Evolutionary conservation across 2,797 vertebrate genomes (phyloP), one percentile per base, ranked within the genome.

Genomic region (Falco biarmicus): DNA sequence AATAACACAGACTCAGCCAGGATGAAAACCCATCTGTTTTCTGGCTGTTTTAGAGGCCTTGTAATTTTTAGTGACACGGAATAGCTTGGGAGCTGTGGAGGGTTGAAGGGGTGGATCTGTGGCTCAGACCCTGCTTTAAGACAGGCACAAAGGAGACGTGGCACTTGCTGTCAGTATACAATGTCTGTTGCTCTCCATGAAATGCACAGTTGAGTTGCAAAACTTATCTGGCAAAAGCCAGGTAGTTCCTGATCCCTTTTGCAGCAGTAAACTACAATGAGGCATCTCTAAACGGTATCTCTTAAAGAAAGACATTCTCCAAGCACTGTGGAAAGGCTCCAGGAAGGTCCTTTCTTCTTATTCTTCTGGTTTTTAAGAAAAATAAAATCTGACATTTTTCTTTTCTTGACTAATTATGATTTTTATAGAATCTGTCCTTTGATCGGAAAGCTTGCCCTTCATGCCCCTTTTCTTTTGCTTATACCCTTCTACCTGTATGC

Each of bases 361-460:
- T 53, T 82, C 14, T 84, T 85, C 53, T 31, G 11, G 37, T 11
- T 80, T 26, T 26, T 20, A 19, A 7, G 45, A 78, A 89, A 64
- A 57, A 57, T 0, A 41, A 41, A 41, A 57, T 2, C 3, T 28
- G 11, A 16, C 1, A 17, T 43, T 15, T 39, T 28, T 5, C 5
- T 20, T 25, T 65, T 51, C 28, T 69, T 87, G 31, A 56, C 18
- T 10, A 60, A 15, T 32, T 56, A 5, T 50, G 22, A 13, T 57
- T 14, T 70, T 91, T 64, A 75, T 25, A 75, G 10, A 91, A 75
- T 34, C 4, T 41, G 5, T 68, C 43, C 15, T 34, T 21, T 53
- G 28, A 48, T n/a, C 29, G 10, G 37, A 66, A 80, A 92, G 2
- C 6, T 66, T 17, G 1, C 26, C 53, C 13, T 43, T 26, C 10